A percentile compares a stretch with the other conserved stretches of the same genome.
phyloP scores from a whole-genome alignment of 2,888 invertebrate genomes.

The Scaptomyza tumidula region DNA sequence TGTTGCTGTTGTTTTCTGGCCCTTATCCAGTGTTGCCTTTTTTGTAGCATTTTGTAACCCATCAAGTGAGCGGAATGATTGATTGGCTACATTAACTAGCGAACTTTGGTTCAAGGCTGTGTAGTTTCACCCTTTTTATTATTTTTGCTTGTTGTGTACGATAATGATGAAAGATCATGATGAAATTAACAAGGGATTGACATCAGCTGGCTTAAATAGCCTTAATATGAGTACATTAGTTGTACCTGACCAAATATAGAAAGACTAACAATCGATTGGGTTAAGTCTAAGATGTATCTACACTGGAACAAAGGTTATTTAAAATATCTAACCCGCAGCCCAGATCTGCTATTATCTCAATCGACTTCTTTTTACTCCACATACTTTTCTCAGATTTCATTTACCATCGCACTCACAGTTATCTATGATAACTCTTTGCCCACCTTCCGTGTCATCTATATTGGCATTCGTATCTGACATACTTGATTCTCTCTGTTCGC shows the following conservation, averaged over 20 bases:
- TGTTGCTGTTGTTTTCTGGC: slow-evolving; percentile 21
- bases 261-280: not conserved
- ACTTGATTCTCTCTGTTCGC: slow-evolving; percentile 28
- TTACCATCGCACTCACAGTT: not conserved
- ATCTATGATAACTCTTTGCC: slow-evolving; percentile 18
- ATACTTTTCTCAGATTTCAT: slow-evolving; percentile 5
- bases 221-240: slow-evolving; percentile 5
- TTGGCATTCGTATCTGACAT: slow-evolving; percentile 40
- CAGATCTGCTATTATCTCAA: not conserved
- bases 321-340: not conserved
- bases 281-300: not conserved
- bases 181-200: slow-evolving; percentile 36
- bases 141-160: not conserved
- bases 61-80: slow-evolving; percentile 59
- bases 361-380: not conserved
- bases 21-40: slow-evolving; percentile 31
- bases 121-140: slow-evolving; percentile 30
- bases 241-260: not conserved
- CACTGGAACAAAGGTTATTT: no score
- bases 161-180: slow-evolving; percentile 12
- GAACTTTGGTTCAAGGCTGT: slow-evolving; percentile 38
- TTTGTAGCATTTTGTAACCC: slow-evolving; percentile 59
- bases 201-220: slow-evolving; percentile 25
- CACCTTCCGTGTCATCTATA: slow-evolving; percentile 16
- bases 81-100: slow-evolving; percentile 55